Percentiles rank a stretch among this genome's conserved stretches.
Evolutionary conservation across 1,140 invertebrate genomes (phyloP).

Genomic region (Pachypsylla venusta): DNA sequence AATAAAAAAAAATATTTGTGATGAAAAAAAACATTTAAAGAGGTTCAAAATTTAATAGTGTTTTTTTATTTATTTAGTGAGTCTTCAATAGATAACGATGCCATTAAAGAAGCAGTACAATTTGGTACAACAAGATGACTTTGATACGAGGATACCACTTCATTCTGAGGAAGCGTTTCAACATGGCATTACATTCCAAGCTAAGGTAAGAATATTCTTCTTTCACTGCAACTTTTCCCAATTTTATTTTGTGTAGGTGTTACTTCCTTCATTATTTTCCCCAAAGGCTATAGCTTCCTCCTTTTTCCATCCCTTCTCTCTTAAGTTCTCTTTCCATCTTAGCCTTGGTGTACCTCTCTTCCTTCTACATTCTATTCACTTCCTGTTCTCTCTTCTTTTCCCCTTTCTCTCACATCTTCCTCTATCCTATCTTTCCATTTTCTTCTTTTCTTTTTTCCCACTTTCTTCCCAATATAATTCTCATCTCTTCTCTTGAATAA

Average conservation of each 20-base stretch:
- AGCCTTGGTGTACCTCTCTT: not conserved
- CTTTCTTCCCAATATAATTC: no score
- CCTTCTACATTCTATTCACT: not conserved
- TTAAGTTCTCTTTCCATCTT: not conserved
- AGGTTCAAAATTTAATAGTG: no score
- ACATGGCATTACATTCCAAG: constrained; percentile 90
- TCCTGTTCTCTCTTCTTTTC: not conserved
- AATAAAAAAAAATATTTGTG: no score
- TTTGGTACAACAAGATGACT: constrained; percentile 86
- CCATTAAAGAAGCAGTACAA: constrained; percentile 83
- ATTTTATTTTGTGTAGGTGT: not conserved
- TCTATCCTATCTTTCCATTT: not conserved
- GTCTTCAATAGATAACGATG: no score
- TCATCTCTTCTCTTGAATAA: no score
- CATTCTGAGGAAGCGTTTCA: constrained; percentile 93
- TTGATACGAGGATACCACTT: constrained; percentile 81
- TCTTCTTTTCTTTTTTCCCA: not conserved
- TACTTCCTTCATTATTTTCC: not conserved
- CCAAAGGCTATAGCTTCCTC: not conserved
- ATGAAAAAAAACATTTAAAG: no score
- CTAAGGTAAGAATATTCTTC: constrained; percentile 61
- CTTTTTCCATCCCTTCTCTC: not conserved
- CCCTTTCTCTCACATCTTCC: not conserved
- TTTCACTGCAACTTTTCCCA: not conserved
- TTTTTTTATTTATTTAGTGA: no score